Evolutionary conservation across 2,113 vertebrate species (phyloP).

Genomic region (Indicator maculatus): DNA sequence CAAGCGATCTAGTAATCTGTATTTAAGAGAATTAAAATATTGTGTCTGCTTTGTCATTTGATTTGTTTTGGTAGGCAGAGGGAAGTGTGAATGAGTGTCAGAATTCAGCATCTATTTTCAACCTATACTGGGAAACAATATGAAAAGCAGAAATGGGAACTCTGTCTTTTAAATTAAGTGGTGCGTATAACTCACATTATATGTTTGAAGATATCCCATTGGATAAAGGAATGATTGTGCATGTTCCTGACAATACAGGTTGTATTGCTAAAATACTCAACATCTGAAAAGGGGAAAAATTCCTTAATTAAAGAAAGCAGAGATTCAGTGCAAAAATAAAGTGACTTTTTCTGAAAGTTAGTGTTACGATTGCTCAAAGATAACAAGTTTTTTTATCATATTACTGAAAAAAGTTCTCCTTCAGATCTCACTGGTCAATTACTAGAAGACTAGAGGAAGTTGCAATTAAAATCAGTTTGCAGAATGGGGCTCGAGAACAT

Average conservation of each 20-base stretch:
- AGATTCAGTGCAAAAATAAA: no score
- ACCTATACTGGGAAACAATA: no score
- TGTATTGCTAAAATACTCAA: no score
- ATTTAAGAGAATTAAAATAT: background rate
- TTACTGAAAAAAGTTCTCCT: background rate
- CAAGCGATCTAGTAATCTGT: background rate
- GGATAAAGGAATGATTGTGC: no score
- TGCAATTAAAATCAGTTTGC: background rate
- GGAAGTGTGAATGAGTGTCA: background rate
- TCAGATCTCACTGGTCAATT: background rate
- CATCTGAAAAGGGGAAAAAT: no score
- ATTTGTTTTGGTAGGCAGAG: no score
- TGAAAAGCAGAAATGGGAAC: no score
- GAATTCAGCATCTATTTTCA: background rate
- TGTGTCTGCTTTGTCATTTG: background rate
- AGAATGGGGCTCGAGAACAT: background rate
- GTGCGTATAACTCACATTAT: no score
- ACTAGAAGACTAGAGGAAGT: background rate
- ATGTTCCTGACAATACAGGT: no score
- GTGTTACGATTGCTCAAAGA: background rate
- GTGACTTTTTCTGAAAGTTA: background rate
- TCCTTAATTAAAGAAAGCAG: background rate
- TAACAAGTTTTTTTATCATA: background rate
- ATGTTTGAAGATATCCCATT: no score
- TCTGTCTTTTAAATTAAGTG: no score